A percentile compares a stretch with the other conserved stretches of the same genome.
Conservation (phyloP, 2,888 invertebrate species). For the Sipunculus nudus region DNA sequence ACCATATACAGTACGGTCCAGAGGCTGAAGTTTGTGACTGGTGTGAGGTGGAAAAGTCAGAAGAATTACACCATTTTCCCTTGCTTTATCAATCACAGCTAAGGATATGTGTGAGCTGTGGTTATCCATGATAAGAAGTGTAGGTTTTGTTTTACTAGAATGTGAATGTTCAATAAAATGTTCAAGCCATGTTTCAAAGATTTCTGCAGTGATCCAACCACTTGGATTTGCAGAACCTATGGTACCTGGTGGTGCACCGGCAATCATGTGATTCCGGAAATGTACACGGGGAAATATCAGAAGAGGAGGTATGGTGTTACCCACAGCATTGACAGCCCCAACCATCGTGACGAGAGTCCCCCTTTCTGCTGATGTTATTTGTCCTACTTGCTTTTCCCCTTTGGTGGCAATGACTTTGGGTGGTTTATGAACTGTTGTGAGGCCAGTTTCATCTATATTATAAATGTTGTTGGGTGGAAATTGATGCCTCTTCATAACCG, state of each 20-base stretch:
- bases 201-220: conserved; percentile 55
- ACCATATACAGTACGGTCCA: conserved; percentile 64
- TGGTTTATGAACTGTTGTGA: conserved; percentile 23
- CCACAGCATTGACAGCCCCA: conserved; percentile 3
- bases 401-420: conserved; percentile 12
- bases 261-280: no score
- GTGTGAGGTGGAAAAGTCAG: conserved; percentile 65
- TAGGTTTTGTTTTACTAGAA: conserved; percentile 45
- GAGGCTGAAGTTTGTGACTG: conserved; percentile 65
- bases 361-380: conserved; percentile 17
- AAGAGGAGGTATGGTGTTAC: conserved; percentile 14
- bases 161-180: conserved; percentile 52
- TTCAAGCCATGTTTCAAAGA: conserved; percentile 46
- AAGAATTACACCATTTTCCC: conserved; percentile 60
- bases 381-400: conserved; percentile 4
- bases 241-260: no score
- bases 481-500: conserved; percentile 40
- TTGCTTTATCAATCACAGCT: conserved; percentile 48
- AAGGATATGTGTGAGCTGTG: conserved; percentile 49
- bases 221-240: no score
- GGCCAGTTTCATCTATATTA: conserved; percentile 14
- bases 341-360: conserved; percentile 13
- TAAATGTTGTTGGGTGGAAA: conserved; percentile 3
- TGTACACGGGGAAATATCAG: conserved; percentile 6
- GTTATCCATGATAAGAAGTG: conserved; percentile 52